A percentile compares a stretch with the other conserved stretches of the same genome.
These are phyloP conservation scores for Cephonodes hylas DNA, from an alignment of 2,888 invertebrate genomes.

Conservation along the genomic window DNA sequence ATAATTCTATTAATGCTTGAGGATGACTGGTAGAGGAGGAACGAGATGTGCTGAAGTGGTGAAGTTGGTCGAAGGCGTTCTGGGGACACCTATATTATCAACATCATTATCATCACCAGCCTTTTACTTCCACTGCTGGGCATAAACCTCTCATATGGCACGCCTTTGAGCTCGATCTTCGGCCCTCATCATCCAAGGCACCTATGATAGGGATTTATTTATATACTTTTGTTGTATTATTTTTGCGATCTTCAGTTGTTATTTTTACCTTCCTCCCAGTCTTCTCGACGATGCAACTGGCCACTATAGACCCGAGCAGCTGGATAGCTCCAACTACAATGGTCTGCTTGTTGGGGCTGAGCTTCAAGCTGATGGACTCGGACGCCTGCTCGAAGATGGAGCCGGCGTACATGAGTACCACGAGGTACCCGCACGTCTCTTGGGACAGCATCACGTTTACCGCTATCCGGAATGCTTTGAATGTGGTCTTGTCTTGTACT, in stretches of 20 bases:
- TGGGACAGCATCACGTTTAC: constrained; percentile 75
- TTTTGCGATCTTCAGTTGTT: too few relatives aligned
- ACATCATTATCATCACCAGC: too few relatives aligned
- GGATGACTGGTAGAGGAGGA: neutral
- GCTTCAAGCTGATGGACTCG: constrained; percentile 64
- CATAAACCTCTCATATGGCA: too few relatives aligned
- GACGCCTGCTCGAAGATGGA: constrained; percentile 74
- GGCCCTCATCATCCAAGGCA: too few relatives aligned
- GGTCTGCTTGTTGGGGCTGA: constrained; percentile 74
- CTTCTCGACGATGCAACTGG: constrained; percentile 73
- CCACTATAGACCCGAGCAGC: constrained; percentile 67
- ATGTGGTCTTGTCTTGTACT: constrained; percentile 72
- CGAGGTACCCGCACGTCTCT: constrained; percentile 74
- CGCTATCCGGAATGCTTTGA: constrained; percentile 72
- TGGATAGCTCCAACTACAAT: constrained; percentile 72
- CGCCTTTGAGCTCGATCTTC: too few relatives aligned
- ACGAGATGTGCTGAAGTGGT: too few relatives aligned
- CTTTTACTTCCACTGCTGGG: too few relatives aligned
- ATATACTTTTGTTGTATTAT: too few relatives aligned
- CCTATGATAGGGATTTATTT: too few relatives aligned
- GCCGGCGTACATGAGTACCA: constrained; percentile 75
- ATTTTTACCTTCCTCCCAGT: constrained; percentile 73
- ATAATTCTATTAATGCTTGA: neutral
- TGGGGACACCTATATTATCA: too few relatives aligned
- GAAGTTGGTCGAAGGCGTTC: too few relatives aligned